phyloP scores from a whole-genome alignment of 1,140 invertebrate genomes.

The Papilio dardanus region DNA sequence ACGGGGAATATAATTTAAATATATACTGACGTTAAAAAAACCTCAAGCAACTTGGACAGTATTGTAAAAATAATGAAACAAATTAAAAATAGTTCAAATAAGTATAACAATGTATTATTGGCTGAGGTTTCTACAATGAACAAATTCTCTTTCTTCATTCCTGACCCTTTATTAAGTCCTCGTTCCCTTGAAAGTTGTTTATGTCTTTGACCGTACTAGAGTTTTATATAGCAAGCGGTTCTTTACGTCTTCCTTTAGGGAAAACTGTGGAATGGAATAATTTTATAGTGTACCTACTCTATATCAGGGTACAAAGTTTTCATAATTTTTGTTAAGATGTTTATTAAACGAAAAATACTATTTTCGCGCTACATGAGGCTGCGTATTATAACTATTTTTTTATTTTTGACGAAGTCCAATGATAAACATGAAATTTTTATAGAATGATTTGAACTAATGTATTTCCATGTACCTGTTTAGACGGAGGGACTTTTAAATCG shows the following conservation, averaged over 20 bases:
- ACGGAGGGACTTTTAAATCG: too few relatives aligned
- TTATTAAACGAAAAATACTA: not conserved
- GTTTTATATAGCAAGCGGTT: constrained; percentile 29
- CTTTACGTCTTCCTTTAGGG: constrained; percentile 24
- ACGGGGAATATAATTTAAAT: too few relatives aligned
- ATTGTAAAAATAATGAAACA: too few relatives aligned
- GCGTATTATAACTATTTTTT: too few relatives aligned
- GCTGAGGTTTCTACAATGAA: constrained; percentile 3
- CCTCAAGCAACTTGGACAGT: too few relatives aligned
- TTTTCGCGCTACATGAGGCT: too few relatives aligned
- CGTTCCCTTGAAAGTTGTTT: constrained; percentile 32
- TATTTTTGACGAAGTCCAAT: too few relatives aligned
- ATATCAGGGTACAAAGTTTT: not conserved
- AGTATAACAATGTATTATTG: constrained; percentile 8
- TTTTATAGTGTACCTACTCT: not conserved
- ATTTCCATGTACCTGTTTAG: too few relatives aligned
- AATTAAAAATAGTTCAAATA: not conserved
- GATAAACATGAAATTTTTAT: too few relatives aligned
- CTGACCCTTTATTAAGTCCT: not conserved
- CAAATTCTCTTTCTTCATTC: constrained; percentile 17
- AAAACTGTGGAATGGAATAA: constrained; percentile 13
- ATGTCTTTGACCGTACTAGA: constrained; percentile 34
- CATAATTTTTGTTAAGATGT: not conserved
- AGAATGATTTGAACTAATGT: too few relatives aligned
- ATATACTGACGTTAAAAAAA: too few relatives aligned